Evolutionary conservation across 2,888 invertebrate species (phyloP), one percentile per base, ranked within the genome.

Genomic region (Bombyx huttoni): DNA sequence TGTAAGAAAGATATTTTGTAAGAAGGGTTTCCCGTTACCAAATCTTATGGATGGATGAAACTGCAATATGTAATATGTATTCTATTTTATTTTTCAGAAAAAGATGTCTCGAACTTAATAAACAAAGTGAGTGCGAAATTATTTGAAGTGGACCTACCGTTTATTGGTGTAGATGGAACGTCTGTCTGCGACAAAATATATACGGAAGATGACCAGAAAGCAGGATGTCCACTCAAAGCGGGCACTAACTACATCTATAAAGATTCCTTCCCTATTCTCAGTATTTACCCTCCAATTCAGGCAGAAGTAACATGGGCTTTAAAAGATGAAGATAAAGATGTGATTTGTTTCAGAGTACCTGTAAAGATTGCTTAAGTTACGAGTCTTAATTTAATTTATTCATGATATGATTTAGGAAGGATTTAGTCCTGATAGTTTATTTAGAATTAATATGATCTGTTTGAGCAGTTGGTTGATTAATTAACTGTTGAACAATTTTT

Each of bases 121-220:
- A 93, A 92, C 54, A 71, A 79, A 8, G 94, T 95, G 7, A 76
- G 74, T 56, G 96, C 93, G 0, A 78, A 87, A 0, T 85, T 95
- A 13, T 68, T 90, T 2, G 91, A 91, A 0, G 68, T 94, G 0
- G 84, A 90, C 0, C 66, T 96, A 51, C 95, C 96, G 0, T 95
- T 95, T 70, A 68, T 94, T 9, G 95, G 96, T 8, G 94, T 94
- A 12, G 93, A 95, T 69, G 93, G 92, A 10, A 84, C 80, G 33
- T 89, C 90, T 51, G 91, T 94, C 35, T 95, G 95, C 64, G 82
- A 88, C 24, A 90, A 91, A 59, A 77, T 96, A 49, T 92, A 76
- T 58, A 73, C 70, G 0, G 80, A 79, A 53, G 89, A 90, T 55
- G 93, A 92, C 0, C 84, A 82, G 51, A 89, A 91, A 64, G 89